These are phyloP conservation scores for Calameuta idolon DNA, from an alignment of 2,888 invertebrate species.

Conservation along the genomic window DNA sequence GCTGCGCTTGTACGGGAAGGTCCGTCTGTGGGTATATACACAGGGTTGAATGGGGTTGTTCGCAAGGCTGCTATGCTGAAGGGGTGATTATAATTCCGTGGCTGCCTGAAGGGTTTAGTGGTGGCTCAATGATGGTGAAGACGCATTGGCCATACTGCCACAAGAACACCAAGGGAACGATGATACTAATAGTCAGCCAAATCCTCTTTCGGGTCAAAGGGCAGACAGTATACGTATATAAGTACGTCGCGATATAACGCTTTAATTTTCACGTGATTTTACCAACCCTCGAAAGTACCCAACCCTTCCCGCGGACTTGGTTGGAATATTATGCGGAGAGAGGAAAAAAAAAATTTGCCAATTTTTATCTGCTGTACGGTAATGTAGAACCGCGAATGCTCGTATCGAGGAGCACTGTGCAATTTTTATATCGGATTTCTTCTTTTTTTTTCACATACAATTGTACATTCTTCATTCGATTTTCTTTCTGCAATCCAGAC, in stretches of 20 bases:
- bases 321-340: neutral
- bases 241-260: neutral
- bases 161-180: constrained; percentile 28
- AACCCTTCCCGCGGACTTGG: neutral
- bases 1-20: neutral
- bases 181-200: constrained; percentile 47
- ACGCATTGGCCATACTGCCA: neutral
- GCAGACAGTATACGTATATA: neutral
- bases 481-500: constrained; percentile 9
- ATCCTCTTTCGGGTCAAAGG: constrained; percentile 21
- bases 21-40: neutral
- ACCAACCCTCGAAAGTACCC: neutral
- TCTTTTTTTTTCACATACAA: neutral
- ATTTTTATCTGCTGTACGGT: neutral
- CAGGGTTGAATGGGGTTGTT: neutral
- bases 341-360: neutral
- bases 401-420: neutral
- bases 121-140: neutral
- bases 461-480: neutral
- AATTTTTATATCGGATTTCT: neutral
- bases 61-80: constrained; percentile 9
- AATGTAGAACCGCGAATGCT: neutral
- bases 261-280: constrained; percentile 5
- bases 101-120: constrained; percentile 1
- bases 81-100: constrained; percentile 42